Base-by-base conservation (phyloP, 2,797 vertebrate species). In the Neosilurus hyrtlii region DNA sequence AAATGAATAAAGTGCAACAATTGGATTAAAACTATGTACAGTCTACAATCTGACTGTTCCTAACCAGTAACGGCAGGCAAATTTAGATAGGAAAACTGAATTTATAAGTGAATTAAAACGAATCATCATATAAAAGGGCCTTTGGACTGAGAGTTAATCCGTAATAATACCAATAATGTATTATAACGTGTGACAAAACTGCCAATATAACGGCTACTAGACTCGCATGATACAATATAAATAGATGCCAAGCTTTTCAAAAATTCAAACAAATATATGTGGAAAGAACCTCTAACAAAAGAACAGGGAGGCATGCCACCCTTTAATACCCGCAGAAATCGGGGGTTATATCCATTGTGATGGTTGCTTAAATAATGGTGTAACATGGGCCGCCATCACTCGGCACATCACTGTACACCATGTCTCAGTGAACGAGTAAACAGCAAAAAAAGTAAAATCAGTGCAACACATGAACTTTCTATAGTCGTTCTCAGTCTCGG, bases 391-490 rank as follows among this genome's bases (percentile, higher is more conserved):
- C 65, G 88, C 91, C 91, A 86, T 91, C 90, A 90, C 92, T 85
- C 78, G 90, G 92, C 93, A 93, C 89, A 88, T 81, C 95, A 96
- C 95, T 96, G 96, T 98, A 97, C 96, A 95, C 95, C 97, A 97
- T 97, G 97, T 92, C 91, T 93, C 92, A 91, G 92, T 94, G 93
- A 94, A 95, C 91, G 87, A 90, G 90, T 95, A 90, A 85, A 79
- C 80, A 79, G 75, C 79, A 4, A 79, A 82, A 82, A 66, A 96
- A 95, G 95, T 97, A 95, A 96, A 96, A 98, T 96, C 96, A 96
- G 97, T 99, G 97, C 97, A 98, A 96, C 96, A 94, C 72, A 94
- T 96, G 95, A 97, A 97, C 96, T 93, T 95, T 92, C 95, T 95
- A 95, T 91, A 92, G 93, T 93, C 91, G 92, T 87, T 80, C 67